Conservation (phyloP, 2,888 invertebrate species). For the Caenorhabditis plicata region DNA sequence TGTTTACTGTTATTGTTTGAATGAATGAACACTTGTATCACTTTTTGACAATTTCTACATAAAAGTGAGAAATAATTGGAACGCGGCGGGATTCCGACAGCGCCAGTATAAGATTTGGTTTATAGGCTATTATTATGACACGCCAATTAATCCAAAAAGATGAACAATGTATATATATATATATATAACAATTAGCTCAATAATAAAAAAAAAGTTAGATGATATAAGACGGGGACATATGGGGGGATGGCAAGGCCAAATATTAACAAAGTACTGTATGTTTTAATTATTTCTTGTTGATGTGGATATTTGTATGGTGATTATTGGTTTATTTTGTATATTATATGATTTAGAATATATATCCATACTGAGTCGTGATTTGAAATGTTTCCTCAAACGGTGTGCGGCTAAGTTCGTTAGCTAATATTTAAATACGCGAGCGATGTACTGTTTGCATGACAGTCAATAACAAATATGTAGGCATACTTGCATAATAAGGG, state of each 20-base stretch:
- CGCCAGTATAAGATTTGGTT: constrained; percentile 14
- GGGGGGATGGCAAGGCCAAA: constrained; percentile 14
- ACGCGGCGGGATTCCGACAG: not conserved
- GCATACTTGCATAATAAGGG: too few species aligned
- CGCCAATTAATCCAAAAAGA: constrained; percentile 24
- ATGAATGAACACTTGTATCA: not conserved
- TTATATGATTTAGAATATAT: too few species aligned
- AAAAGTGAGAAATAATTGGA: constrained; percentile 12
- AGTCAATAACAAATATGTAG: too few species aligned
- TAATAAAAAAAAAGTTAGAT: not conserved
- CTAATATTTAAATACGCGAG: too few species aligned
- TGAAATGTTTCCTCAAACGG: too few species aligned
- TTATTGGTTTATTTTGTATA: too few species aligned
- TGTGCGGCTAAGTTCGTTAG: too few species aligned
- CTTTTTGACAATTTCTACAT: constrained; percentile 8
- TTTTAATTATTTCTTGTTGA: not conserved
- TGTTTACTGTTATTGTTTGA: not conserved
- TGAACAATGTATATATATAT: too few species aligned
- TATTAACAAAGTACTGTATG: too few species aligned
- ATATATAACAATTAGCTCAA: too few species aligned
- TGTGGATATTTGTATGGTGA: constrained; percentile 1
- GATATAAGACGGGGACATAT: constrained; percentile 8
- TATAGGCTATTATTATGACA: constrained; percentile 35
- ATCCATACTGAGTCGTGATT: too few species aligned
- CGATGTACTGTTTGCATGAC: too few species aligned